Conservation (phyloP, 2,797 vertebrate genomes). For the Cephalopachus bancanus region DNA sequence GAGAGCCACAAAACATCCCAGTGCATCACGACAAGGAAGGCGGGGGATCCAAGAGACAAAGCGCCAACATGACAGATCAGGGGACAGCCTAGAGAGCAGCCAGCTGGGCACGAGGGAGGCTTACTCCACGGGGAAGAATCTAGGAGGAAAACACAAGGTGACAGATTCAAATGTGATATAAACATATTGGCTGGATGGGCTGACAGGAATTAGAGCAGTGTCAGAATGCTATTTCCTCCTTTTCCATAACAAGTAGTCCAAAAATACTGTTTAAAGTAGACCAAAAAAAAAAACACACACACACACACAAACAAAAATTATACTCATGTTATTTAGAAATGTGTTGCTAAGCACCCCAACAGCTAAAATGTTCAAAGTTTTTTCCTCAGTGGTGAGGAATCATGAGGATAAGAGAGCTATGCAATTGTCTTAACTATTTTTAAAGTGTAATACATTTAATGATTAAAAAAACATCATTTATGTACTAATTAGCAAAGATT, state of each 20-base stretch:
- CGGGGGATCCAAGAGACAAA: not conserved
- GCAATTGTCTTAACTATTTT: not conserved
- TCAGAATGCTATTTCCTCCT: not conserved
- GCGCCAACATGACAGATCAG: not conserved
- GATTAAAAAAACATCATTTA: not conserved
- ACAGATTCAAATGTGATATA: not conserved
- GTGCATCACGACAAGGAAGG: not conserved
- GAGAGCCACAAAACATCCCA: not conserved
- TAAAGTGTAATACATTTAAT: not conserved
- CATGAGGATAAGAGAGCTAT: not conserved
- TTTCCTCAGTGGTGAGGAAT: not conserved
- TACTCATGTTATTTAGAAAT: slow-evolving; percentile 2
- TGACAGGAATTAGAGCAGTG: not conserved
- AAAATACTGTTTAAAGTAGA: not conserved
- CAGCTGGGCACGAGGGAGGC: not conserved
- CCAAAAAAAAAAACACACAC: not conserved
- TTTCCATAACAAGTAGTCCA: not conserved
- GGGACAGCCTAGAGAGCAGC: slow-evolving; percentile 44
- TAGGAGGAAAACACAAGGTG: slow-evolving; percentile 37
- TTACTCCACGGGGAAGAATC: not conserved
- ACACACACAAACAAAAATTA: not conserved
- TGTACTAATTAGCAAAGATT: not conserved
- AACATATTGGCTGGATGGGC: not conserved
- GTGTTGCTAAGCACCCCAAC: not conserved
- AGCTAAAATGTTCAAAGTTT: not conserved